A percentile compares a stretch with the other conserved stretches of the same genome.
Conservation (phyloP, 2,113 vertebrate genomes). For the Mixornis gularis region DNA sequence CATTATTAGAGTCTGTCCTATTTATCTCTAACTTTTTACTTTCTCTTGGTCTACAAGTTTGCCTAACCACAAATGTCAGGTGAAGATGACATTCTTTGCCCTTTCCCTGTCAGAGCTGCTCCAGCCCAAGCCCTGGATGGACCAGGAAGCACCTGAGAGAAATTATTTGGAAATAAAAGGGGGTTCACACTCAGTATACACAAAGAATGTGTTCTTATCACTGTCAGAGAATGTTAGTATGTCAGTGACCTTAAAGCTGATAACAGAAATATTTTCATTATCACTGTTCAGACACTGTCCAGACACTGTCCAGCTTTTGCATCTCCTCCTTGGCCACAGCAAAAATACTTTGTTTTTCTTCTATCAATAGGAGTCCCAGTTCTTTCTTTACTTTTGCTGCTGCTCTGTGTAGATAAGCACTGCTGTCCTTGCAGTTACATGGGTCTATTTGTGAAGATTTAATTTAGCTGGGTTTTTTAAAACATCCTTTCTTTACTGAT, state of each 20-base stretch:
- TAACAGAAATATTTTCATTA: neutral
- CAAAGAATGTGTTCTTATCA: neutral
- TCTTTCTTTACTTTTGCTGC: neutral
- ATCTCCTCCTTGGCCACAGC: neutral
- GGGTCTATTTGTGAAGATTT: neutral
- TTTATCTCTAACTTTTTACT: neutral
- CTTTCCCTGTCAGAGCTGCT: neutral
- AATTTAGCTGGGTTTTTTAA: neutral
- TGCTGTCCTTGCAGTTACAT: neutral
- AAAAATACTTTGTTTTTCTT: neutral
- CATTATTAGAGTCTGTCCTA: too few species aligned
- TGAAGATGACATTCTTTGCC: neutral
- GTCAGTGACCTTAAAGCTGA: neutral
- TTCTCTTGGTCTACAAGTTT: neutral
- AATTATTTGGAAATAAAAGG: neutral
- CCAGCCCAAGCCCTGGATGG: neutral
- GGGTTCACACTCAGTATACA: neutral
- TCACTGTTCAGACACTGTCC: neutral
- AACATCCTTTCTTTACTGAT: neutral
- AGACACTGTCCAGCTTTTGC: neutral
- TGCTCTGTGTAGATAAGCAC: neutral
- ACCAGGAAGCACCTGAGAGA: neutral
- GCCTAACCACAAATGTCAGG: neutral
- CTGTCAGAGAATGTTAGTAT: neutral
- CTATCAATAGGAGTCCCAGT: neutral